These are phyloP conservation scores for Zaprionus davidi DNA, from an alignment of 1,140 invertebrate species.

Conservation along the genomic window DNA sequence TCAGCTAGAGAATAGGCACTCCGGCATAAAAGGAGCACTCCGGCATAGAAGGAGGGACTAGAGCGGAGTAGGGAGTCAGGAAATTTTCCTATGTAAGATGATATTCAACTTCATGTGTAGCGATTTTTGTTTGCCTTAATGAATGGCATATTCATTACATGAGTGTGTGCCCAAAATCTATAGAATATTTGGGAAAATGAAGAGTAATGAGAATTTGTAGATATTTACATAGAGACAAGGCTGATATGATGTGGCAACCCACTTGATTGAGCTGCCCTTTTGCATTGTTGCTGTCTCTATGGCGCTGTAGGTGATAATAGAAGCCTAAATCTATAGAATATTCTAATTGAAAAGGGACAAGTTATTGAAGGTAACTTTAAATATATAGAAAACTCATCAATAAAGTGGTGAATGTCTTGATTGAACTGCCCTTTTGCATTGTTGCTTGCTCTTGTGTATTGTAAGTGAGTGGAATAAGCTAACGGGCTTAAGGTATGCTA, in stretches of 20 bases:
- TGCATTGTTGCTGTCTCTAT: neutral
- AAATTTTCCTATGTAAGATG: constrained; percentile 1
- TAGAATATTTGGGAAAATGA: neutral
- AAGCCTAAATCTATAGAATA: too few species aligned
- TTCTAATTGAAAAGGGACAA: too few species aligned
- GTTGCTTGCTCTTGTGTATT: neutral
- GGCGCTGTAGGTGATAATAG: constrained; percentile 30
- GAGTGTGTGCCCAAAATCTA: neutral
- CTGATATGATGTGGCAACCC: neutral
- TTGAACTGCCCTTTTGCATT: neutral
- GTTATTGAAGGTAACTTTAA: too few species aligned
- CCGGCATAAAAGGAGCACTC: neutral
- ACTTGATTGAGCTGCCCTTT: neutral
- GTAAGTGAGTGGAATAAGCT: constrained; percentile 26
- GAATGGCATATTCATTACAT: constrained; percentile 4
- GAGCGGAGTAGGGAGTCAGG: neutral
- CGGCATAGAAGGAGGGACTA: too few species aligned
- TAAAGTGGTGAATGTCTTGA: neutral
- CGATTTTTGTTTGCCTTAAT: constrained; percentile 6
- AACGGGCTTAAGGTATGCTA: too few species aligned
- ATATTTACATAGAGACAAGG: neutral
- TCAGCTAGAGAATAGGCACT: constrained; percentile 3
- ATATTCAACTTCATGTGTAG: constrained; percentile 19
- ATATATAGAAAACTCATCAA: neutral
- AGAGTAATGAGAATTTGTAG: neutral